Evolutionary conservation across 2,113 vertebrate genomes (phyloP).

Genomic region (Mirza zaza): DNA sequence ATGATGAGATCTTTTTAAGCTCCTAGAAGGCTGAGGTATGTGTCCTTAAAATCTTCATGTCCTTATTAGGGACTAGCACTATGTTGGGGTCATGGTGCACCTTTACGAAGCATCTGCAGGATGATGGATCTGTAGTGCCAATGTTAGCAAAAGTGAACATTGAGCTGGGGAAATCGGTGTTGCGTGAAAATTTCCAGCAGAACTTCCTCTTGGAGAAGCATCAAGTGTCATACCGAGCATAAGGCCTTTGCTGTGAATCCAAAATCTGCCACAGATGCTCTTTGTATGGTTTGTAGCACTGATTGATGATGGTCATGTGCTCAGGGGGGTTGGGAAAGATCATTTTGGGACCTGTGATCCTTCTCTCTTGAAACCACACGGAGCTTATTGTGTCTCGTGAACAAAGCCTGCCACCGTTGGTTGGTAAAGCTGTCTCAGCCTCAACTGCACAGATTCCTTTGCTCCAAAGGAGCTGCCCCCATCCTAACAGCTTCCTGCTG

Average conservation of each 20-base stretch:
- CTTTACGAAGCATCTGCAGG: not conserved
- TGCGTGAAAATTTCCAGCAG: not conserved
- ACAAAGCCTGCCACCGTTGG: not conserved
- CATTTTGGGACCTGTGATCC: not conserved
- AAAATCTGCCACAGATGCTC: not conserved
- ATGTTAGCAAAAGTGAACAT: not conserved
- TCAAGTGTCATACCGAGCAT: not conserved
- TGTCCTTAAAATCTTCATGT: not conserved
- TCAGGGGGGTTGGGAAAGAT: not conserved
- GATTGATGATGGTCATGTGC: not conserved
- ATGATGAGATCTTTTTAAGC: not conserved
- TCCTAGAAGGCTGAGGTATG: not conserved
- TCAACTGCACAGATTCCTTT: slow-evolving; percentile 4
- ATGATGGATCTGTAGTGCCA: not conserved
- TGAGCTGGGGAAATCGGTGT: not conserved
- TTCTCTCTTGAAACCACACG: not conserved
- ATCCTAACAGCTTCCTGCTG: not conserved
- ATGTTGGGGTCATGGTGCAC: not conserved
- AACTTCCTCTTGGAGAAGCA: not conserved
- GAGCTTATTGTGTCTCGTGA: not conserved
- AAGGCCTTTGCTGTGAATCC: not conserved
- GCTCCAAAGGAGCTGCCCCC: not conserved
- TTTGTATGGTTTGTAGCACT: not conserved
- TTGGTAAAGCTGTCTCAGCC: not conserved
- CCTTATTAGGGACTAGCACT: not conserved